phyloP scores from a whole-genome alignment of 2,113 vertebrate species.

The Sylvilagus bachmani region DNA sequence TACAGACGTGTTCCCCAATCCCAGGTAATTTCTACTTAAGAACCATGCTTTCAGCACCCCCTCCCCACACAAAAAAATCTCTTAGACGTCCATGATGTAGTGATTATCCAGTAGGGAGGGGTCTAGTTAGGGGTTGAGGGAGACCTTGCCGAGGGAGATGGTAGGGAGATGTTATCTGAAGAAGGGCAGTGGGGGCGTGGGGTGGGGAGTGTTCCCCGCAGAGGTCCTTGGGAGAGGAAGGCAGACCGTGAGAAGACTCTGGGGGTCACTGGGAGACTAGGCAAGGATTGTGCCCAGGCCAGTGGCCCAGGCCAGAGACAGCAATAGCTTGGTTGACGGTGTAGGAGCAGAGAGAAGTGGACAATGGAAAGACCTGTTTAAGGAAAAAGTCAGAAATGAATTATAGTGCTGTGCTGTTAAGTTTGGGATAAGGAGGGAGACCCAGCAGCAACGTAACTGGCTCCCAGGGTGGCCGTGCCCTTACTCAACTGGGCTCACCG shows the following conservation, averaged over 20 bases:
- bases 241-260: too few relatives aligned
- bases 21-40: background rate
- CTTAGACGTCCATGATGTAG: background rate
- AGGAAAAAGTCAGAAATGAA: background rate
- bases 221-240: background rate
- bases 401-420: background rate
- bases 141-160: background rate
- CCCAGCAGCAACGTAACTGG: background rate
- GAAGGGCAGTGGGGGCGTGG: rapidly evolving
- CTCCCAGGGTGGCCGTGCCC: background rate
- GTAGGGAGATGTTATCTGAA: background rate
- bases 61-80: background rate
- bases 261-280: too few relatives aligned
- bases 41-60: background rate
- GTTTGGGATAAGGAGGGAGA: background rate
- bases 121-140: too few relatives aligned
- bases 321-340: background rate
- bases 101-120: background rate
- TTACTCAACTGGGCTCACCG: too few relatives aligned
- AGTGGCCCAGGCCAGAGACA: background rate
- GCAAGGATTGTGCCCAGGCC: too few relatives aligned
- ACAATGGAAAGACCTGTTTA: background rate
- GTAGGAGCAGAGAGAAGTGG: background rate
- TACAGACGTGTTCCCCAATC: background rate
- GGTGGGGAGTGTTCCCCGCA: background rate